Base-by-base conservation (phyloP, 2,888 invertebrate species). In the Parochlus steinenii region DNA sequence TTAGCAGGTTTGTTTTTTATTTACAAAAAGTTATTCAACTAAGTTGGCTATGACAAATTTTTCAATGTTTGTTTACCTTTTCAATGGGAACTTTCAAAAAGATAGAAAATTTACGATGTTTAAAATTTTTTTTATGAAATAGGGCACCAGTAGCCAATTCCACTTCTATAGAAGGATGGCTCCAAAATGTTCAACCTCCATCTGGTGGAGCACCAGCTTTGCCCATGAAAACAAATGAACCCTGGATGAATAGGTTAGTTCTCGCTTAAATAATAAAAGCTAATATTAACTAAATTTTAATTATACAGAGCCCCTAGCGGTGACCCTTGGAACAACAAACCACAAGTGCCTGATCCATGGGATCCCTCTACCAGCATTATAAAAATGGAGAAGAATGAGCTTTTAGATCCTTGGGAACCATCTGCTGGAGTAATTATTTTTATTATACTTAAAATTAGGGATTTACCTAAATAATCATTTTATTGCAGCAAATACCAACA, bases 371-470 rank as follows among this genome's bases (percentile, higher is more conserved):
- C 31, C 26, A 31, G 35, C 17, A 54, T 48, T 38, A 51, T 46
- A 34, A 45, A 49, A 6, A 53, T 58, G n/a, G n/a, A n/a, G 11
- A 18, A 30, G 17, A 26, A 4, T 33, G 50, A 58, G 5, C 46
- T 55, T 12, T 50, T 57, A 28, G 75, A 75, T 55, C 74, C 74
- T 6, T 76, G 75, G 74, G 61, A 65, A 30, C 67, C 67, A 12
- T 54, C 57, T 35, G 53, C 51, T 33, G 50, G 53, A 52, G 48
- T 40, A 30, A 15, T 27, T 38, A 14, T 31, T n/a, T 19, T 28
- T 20, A 27, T 16, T 33, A 24, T 25, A 15, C 20, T 27, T 17
- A n/a, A n/a, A n/a, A 8, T 19, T 18, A 29, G 14, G 19, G 8
- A 23, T 12, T 30, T 8, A 29, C 16, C 15, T 5, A 25, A 5